Conservation (phyloP, 2,888 invertebrate genomes). For the Ornithoptera priamus region DNA sequence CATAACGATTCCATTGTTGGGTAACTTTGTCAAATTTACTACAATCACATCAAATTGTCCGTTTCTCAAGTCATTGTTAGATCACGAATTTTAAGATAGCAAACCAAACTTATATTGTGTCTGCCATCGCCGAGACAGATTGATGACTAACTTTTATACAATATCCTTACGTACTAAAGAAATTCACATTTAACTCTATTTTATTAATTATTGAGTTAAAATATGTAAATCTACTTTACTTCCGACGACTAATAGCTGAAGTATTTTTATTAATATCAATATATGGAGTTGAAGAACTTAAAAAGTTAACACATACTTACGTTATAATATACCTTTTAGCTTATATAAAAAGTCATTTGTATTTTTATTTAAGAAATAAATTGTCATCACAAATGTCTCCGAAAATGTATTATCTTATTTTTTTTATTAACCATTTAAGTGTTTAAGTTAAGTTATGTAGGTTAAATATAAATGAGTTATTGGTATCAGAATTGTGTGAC, state of each 20-base stretch:
- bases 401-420: no score
- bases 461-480: no score
- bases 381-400: no score
- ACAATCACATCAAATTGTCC: conserved; percentile 14
- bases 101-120: conserved; percentile 5
- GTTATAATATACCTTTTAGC: no score
- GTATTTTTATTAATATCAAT: neutral
- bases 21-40: conserved; percentile 14
- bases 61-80: conserved; percentile 18
- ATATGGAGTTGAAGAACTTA: neutral
- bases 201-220: neutral
- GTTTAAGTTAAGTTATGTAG: no score
- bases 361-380: no score
- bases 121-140: conserved; percentile 15
- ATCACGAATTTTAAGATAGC: conserved; percentile 18
- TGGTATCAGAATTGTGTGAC: no score
- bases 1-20: conserved; percentile 20
- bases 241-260: neutral
- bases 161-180: conserved; percentile 1
- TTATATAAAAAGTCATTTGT: no score
- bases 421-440: no score
- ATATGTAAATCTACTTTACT: neutral
- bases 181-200: neutral
- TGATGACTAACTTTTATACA: conserved; percentile 17
- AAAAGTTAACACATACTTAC: no score